These are phyloP conservation scores for Archips crataeganus DNA, from an alignment of 2,888 invertebrate genomes.

Conservation along the genomic window DNA sequence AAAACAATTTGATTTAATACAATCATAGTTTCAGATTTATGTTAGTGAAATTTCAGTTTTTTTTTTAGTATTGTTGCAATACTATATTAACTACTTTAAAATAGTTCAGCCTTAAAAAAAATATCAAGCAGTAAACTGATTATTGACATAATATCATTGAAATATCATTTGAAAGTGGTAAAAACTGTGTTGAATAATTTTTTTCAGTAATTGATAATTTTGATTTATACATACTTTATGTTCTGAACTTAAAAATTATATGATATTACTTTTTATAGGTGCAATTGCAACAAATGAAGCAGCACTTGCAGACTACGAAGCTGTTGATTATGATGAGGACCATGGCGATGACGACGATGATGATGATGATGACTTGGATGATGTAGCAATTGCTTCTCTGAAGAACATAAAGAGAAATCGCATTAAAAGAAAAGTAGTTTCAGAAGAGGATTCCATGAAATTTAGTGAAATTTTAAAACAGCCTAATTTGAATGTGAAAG, in stretches of 20 bases:
- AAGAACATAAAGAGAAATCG: constrained; percentile 65
- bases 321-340: constrained; percentile 52
- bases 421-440: constrained; percentile 58
- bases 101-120: too few species aligned
- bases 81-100: too few species aligned
- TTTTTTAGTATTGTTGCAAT: too few species aligned
- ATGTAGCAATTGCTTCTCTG: constrained; percentile 69
- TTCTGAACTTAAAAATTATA: neutral
- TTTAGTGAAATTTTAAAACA: constrained; percentile 67
- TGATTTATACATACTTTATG: too few species aligned
- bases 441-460: constrained; percentile 59
- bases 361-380: constrained; percentile 52
- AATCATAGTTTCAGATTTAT: too few species aligned
- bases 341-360: constrained; percentile 45
- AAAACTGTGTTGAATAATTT: too few species aligned
- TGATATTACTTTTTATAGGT: constrained; percentile 53
- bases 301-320: constrained; percentile 56
- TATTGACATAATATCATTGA: too few species aligned
- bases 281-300: constrained; percentile 59
- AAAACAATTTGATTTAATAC: too few species aligned
- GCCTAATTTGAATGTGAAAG: constrained; percentile 70
- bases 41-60: too few species aligned
- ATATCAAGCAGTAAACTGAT: too few species aligned
- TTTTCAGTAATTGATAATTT: too few species aligned
- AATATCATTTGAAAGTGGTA: too few species aligned